A percentile compares a stretch with the other conserved stretches of the same genome.
Evolutionary conservation across 1,140 invertebrate species (phyloP).

Genomic region (Campoletis sonorensis): DNA sequence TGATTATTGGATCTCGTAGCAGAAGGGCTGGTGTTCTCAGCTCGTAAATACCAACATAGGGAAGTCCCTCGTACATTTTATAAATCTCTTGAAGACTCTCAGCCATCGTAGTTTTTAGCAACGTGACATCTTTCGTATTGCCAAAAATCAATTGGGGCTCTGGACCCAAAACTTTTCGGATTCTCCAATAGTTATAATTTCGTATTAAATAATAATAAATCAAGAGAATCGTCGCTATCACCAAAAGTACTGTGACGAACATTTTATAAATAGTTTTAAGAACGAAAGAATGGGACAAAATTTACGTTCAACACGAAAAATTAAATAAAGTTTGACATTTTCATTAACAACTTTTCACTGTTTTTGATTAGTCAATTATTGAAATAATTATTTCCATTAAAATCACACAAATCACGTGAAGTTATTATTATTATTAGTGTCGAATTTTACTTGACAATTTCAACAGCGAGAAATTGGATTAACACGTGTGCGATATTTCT

Average conservation of each 20-base stretch:
- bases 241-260: constrained; percentile 5
- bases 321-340: too few species aligned
- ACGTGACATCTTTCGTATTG: constrained; percentile 53
- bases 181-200: constrained; percentile 69
- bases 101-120: constrained; percentile 55
- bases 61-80: constrained; percentile 61
- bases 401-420: not conserved
- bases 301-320: too few species aligned
- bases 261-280: constrained; percentile 19
- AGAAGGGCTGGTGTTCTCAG: constrained; percentile 66
- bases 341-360: too few species aligned
- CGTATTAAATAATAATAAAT: constrained; percentile 69
- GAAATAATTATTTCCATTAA: too few species aligned
- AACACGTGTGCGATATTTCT: not conserved
- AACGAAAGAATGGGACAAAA: not conserved
- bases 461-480: not conserved
- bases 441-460: not conserved
- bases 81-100: constrained; percentile 55
- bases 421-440: not conserved
- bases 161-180: constrained; percentile 63
- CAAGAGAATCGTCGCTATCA: constrained; percentile 37
- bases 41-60: constrained; percentile 68
- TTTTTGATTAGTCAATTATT: too few species aligned
- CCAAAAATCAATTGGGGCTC: constrained; percentile 66
- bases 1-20: constrained; percentile 68